A percentile compares a stretch with the other conserved stretches of the same genome.
These are phyloP conservation scores for Antedon mediterranea DNA, from an alignment of 53 echinoderm and acorn worm genomes.

Conservation along the genomic window DNA sequence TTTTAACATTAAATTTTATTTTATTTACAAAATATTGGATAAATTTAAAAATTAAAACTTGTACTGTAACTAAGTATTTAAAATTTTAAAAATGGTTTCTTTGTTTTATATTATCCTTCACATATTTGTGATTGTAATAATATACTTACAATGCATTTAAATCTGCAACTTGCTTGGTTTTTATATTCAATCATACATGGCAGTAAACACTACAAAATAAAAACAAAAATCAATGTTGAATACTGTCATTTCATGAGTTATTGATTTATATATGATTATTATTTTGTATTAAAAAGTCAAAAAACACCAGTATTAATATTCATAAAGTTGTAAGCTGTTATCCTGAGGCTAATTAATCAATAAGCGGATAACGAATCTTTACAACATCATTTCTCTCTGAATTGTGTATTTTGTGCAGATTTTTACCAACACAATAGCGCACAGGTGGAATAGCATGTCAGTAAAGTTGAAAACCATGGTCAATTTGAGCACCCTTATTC, in stretches of 20 bases:
- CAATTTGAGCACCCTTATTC: not conserved
- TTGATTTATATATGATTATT: too few relatives aligned
- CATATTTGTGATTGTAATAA: too few relatives aligned
- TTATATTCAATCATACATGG: slow-evolving; percentile 40
- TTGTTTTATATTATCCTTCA: too few relatives aligned
- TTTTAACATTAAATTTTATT: too few relatives aligned
- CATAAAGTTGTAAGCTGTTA: not conserved
- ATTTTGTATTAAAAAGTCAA: not conserved
- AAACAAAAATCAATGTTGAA: too few relatives aligned
- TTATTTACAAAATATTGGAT: too few relatives aligned
- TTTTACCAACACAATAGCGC: not conserved
- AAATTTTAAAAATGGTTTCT: too few relatives aligned
- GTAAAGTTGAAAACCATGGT: not conserved
- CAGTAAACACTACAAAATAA: slow-evolving; percentile 29
- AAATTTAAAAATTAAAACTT: too few relatives aligned
- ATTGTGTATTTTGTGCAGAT: not conserved
- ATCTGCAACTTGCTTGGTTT: slow-evolving; percentile 22
- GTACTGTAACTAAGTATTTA: too few relatives aligned
- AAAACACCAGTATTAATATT: not conserved
- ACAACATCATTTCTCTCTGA: not conserved
- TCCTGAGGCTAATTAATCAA: not conserved
- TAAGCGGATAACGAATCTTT: not conserved
- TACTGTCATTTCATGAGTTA: not conserved
- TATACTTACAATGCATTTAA: slow-evolving; percentile 41
- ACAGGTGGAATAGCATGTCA: not conserved